A percentile compares a stretch with the other conserved stretches of the same genome.
Evolutionary conservation across 2,888 invertebrate species (phyloP).

Genomic region (Eucriotettix oculatus): DNA sequence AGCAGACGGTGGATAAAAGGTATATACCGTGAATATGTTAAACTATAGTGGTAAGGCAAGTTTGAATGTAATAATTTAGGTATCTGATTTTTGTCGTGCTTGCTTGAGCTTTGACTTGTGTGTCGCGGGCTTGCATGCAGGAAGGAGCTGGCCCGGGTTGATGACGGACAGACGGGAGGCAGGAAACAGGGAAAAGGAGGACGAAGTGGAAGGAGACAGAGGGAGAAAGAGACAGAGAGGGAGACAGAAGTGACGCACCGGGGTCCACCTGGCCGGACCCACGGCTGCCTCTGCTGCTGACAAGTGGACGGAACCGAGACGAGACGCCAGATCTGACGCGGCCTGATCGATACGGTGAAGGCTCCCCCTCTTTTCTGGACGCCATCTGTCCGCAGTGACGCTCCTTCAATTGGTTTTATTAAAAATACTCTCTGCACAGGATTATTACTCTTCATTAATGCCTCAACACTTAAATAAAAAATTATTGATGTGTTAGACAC

Average conservation of each 20-base stretch:
- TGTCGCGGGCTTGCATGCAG: not conserved
- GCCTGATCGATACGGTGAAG: conserved; percentile 23
- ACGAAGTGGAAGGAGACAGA: not conserved
- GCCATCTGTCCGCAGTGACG: conserved; percentile 27
- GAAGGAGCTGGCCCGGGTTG: not conserved
- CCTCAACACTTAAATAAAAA: too few species aligned
- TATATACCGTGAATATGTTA: too few species aligned
- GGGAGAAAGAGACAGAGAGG: not conserved
- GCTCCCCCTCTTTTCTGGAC: too few species aligned
- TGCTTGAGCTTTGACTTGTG: too few species aligned
- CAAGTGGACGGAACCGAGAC: not conserved
- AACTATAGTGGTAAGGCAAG: too few species aligned
- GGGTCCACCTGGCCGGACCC: not conserved
- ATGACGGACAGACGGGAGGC: not conserved
- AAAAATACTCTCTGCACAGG: conserved; percentile 15
- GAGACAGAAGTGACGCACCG: not conserved
- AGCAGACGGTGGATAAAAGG: too few species aligned
- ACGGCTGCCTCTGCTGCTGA: not conserved
- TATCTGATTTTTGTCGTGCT: too few species aligned
- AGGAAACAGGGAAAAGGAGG: not conserved
- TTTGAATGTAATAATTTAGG: too few species aligned
- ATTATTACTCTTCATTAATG: too few species aligned
- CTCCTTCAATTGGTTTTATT: conserved; percentile 4
- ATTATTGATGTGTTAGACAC: too few species aligned
- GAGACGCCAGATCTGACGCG: not conserved